Percentiles rank a stretch among this genome's conserved stretches.
These are phyloP conservation scores for Steinernema khuongi DNA, from an alignment of 1,140 invertebrate genomes.

Conservation along the genomic window DNA sequence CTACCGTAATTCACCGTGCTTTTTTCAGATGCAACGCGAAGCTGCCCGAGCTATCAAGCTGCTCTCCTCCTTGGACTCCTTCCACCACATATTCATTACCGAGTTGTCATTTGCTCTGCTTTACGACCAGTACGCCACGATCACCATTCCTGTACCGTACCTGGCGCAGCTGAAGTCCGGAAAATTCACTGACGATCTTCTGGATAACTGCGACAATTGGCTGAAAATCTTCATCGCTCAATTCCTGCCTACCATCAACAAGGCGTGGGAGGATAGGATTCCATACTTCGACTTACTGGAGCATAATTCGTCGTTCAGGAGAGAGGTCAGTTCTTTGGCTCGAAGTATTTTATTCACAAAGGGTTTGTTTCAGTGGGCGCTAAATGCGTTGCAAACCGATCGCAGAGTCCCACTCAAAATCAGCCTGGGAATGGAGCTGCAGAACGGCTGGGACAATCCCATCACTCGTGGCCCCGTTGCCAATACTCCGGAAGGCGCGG, in stretches of 20 bases:
- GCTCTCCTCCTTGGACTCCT: background rate
- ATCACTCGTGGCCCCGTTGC: background rate
- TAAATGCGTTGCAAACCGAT: background rate
- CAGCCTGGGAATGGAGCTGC: background rate
- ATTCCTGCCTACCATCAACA: background rate
- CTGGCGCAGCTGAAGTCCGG: background rate
- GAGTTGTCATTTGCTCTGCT: background rate
- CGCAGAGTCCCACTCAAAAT: background rate
- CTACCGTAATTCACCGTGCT: background rate
- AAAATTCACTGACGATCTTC: background rate
- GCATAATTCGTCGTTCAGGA: background rate
- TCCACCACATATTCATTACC: background rate
- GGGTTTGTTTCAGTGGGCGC: background rate
- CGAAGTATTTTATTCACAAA: background rate
- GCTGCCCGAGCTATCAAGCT: background rate
- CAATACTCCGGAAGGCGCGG: background rate
- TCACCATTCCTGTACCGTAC: background rate
- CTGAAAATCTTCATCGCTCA: background rate
- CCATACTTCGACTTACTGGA: background rate
- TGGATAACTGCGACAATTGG: background rate
- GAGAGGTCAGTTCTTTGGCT: background rate
- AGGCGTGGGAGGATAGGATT: background rate
- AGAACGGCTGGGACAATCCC: background rate
- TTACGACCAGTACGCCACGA: background rate
- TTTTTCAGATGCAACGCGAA: background rate